Evolutionary conservation across 1,140 invertebrate species (phyloP).

Genomic region (Dreissena rostriformis): DNA sequence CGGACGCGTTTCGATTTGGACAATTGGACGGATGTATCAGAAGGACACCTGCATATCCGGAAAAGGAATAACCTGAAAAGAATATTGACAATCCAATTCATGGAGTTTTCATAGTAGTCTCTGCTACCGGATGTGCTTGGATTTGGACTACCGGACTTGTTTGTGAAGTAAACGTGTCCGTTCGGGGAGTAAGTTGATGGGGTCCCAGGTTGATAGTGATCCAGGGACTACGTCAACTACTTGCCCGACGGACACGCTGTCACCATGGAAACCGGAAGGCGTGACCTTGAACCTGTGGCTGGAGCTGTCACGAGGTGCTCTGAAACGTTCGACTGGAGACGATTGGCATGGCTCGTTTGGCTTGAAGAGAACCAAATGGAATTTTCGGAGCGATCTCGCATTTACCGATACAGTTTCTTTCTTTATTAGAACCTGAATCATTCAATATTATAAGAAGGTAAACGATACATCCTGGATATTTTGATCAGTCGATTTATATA

Average conservation of each 20-base stretch:
- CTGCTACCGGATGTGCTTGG: not conserved
- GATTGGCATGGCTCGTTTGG: too few species aligned
- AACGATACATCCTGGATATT: too few species aligned
- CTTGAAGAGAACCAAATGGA: too few species aligned
- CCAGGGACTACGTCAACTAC: constrained; percentile 79
- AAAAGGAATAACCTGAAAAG: not conserved
- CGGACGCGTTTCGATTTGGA: too few species aligned
- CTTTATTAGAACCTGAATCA: too few species aligned
- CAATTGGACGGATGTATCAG: not conserved
- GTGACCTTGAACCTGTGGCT: not conserved
- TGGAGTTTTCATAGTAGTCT: not conserved
- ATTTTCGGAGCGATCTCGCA: too few species aligned
- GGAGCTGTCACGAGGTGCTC: too few species aligned
- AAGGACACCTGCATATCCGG: not conserved
- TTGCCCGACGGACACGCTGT: constrained; percentile 57
- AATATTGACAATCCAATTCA: not conserved
- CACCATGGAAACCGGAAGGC: not conserved
- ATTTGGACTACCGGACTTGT: not conserved
- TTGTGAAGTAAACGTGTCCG: not conserved
- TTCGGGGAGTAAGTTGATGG: constrained; percentile 75
- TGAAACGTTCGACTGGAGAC: too few species aligned
- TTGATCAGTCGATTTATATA: too few species aligned
- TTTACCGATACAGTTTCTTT: too few species aligned
- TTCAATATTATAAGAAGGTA: too few species aligned
- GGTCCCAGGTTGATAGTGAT: constrained; percentile 71